Evolutionary conservation across 2,888 invertebrate genomes (phyloP), one percentile per base, ranked within the genome.

Genomic region (Pseudolycoriella hygida): DNA sequence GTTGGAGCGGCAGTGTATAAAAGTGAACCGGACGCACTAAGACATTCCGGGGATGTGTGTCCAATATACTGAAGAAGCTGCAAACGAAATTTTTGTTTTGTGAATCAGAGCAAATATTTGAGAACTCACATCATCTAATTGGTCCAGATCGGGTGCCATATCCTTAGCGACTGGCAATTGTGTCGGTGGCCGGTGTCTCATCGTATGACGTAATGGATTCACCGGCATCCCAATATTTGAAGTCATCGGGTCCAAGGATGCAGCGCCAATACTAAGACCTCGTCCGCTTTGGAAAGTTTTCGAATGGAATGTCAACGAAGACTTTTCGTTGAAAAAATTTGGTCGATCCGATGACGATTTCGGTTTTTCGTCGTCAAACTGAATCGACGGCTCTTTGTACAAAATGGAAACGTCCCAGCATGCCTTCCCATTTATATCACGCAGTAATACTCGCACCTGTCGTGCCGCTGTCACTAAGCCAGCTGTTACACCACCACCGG

Each of bases 381-480:
- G 37, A 17, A 59, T 57, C 2, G 71, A 68, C 1, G 85, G 83
- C 55, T 81, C 80, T 58, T 81, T 78, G 64, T 88, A 88, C 1
- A 96, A 69, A 48, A 92, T 84, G 1, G 90, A 86, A 34, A 88
- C 88, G 66, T 96, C 94, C 94, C 96, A 96, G 55, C 89, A 88
- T 43, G 88, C 86, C 67, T 94, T 96, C 42, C 96, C 94, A 25
- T 87, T 83, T 46, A 93, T 71, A 67, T 94, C 93, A 8, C 96
- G 73, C 48, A 94, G 67, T 12, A 96, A 67, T 17, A 94, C 79
- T 31, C 96, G 73, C 46, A 88, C 87, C 71, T 84, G 83, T 42
- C 82, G 81, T 53, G 80, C 78, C 4, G 85, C 84, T 1, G 86
- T 85, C 44, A 79, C 73, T 31, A 89, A 64, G 11, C 85, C 87